A percentile compares a stretch with the other conserved stretches of the same genome.
Conservation (phyloP, 2,113 vertebrate genomes). For the Chloroceryle aenea region DNA sequence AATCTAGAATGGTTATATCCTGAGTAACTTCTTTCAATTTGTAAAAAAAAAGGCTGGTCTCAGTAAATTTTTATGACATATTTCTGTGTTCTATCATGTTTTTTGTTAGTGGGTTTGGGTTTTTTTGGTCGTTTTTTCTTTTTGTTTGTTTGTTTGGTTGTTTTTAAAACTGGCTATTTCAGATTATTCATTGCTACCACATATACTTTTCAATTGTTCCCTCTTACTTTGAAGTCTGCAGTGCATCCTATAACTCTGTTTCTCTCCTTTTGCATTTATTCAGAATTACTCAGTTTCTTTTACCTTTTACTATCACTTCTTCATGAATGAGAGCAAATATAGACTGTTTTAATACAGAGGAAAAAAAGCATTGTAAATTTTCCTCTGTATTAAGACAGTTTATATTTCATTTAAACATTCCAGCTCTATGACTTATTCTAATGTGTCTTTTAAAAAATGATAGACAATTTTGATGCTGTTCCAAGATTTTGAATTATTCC, state of each 20-base stretch:
- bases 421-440: background rate
- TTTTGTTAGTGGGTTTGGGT: no score
- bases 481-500: background rate
- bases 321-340: background rate
- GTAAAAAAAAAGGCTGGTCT: background rate
- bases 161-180: background rate
- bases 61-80: background rate
- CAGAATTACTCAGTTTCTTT: background rate
- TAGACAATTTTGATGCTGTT: background rate
- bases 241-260: background rate
- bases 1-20: background rate
- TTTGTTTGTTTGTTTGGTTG: no score
- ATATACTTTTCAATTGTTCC: background rate
- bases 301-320: background rate
- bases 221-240: background rate
- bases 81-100: background rate
- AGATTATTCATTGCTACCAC: background rate
- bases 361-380: background rate
- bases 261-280: background rate
- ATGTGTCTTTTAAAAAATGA: background rate
- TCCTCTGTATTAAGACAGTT: no score
- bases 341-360: background rate
- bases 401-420: background rate
- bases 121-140: no score
- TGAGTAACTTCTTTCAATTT: background rate